These are phyloP conservation scores for Diplolepis rosae DNA, from an alignment of 2,888 invertebrate species.

Conservation along the genomic window DNA sequence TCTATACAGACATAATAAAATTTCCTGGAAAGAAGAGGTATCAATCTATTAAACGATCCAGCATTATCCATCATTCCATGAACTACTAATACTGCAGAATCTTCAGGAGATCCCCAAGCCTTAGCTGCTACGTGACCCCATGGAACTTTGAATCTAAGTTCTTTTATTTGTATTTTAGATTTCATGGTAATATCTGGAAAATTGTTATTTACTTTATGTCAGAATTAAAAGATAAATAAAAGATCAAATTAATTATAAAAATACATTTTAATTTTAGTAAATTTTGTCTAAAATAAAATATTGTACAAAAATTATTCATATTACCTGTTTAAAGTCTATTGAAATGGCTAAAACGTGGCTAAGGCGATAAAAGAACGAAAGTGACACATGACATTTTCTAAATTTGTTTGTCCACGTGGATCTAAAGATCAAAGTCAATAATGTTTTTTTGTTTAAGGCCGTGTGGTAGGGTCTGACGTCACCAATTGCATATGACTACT, in stretches of 20 bases:
- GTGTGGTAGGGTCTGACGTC: too few relatives aligned
- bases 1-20: slow-evolving; percentile 71
- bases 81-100: slow-evolving; percentile 52
- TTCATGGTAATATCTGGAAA: background rate
- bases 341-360: too few relatives aligned
- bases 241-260: background rate
- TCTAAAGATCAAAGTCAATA: too few relatives aligned
- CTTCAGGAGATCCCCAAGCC: slow-evolving; percentile 60
- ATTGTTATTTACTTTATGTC: background rate
- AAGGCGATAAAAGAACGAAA: too few relatives aligned
- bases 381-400: too few relatives aligned
- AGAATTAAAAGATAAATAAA: background rate
- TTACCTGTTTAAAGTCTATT: too few relatives aligned
- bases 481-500: too few relatives aligned
- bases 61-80: slow-evolving; percentile 74
- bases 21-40: slow-evolving; percentile 64
- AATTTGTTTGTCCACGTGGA: too few relatives aligned
- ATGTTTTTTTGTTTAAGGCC: too few relatives aligned
- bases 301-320: too few relatives aligned
- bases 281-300: too few relatives aligned
- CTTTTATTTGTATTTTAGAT: slow-evolving; percentile 43
- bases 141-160: slow-evolving; percentile 74
- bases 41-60: slow-evolving; percentile 71
- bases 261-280: too few relatives aligned
- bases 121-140: slow-evolving; percentile 78